A percentile compares a stretch with the other conserved stretches of the same genome.
phyloP scores from a whole-genome alignment of 2,113 vertebrate species.

The Antigone vipio region DNA sequence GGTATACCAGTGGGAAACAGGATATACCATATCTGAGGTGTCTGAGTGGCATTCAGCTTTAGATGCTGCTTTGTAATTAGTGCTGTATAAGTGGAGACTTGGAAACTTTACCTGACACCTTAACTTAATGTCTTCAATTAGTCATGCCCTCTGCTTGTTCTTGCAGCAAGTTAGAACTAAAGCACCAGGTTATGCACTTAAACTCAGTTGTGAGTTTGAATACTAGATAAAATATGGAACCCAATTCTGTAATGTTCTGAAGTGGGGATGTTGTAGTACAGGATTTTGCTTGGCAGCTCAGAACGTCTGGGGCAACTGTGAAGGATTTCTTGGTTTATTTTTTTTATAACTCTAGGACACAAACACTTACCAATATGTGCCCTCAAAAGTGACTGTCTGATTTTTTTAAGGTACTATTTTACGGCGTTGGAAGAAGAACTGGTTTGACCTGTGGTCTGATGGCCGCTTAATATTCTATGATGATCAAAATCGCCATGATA shows the following conservation, averaged over 20 bases:
- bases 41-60: not conserved
- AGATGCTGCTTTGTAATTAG: not conserved
- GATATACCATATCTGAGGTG: not conserved
- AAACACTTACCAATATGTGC: not conserved
- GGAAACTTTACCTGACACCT: not conserved
- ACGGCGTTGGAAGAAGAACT: slow-evolving; percentile 95
- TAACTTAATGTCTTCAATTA: not conserved
- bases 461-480: slow-evolving; percentile 91
- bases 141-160: not conserved
- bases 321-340: not conserved
- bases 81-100: not conserved
- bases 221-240: not conserved
- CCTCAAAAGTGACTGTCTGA: not conserved
- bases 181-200: not conserved
- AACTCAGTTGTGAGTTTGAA: not conserved
- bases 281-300: not conserved
- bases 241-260: not conserved
- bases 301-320: not conserved
- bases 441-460: slow-evolving; percentile 95
- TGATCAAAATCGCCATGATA: slow-evolving; percentile 83
- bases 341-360: not conserved
- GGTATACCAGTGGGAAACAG: not conserved
- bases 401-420: slow-evolving; percentile 86
- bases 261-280: not conserved
- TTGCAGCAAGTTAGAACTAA: not conserved